Evolutionary conservation across 23 tunicate species (phyloP).

Genomic region (Diplosoma virens): DNA sequence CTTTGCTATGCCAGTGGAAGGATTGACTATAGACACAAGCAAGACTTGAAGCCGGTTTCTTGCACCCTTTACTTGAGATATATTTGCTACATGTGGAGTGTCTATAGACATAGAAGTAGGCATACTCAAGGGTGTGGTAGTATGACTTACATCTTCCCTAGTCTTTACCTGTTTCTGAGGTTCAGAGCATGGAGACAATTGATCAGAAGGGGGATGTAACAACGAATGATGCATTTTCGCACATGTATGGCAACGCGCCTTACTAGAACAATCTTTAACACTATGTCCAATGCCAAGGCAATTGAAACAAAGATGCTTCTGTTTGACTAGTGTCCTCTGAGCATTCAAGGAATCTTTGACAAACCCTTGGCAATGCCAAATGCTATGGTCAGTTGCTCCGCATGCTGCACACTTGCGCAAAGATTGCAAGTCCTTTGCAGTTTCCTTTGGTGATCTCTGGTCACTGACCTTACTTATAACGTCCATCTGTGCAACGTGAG

Average conservation of each 20-base stretch:
- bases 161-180: too few relatives aligned
- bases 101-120: not conserved
- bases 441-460: not conserved
- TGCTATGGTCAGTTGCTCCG: not conserved
- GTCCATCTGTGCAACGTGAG: not conserved
- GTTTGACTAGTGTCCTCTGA: not conserved
- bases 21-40: not conserved
- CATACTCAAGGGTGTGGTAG: not conserved
- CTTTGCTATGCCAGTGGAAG: not conserved
- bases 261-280: not conserved
- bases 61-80: not conserved
- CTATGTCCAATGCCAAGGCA: constrained; percentile 3
- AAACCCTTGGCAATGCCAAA: constrained; percentile 4
- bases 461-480: too few relatives aligned
- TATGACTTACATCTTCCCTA: too few relatives aligned
- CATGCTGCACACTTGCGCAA: not conserved
- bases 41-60: not conserved
- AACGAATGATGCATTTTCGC: not conserved
- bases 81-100: not conserved
- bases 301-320: constrained; percentile 1
- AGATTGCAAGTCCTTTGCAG: not conserved
- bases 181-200: not conserved
- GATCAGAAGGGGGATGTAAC: not conserved
- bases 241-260: not conserved
- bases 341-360: not conserved